phyloP scores from a whole-genome alignment of 2,113 vertebrate genomes.

The Neodontobutis hainanensis region DNA sequence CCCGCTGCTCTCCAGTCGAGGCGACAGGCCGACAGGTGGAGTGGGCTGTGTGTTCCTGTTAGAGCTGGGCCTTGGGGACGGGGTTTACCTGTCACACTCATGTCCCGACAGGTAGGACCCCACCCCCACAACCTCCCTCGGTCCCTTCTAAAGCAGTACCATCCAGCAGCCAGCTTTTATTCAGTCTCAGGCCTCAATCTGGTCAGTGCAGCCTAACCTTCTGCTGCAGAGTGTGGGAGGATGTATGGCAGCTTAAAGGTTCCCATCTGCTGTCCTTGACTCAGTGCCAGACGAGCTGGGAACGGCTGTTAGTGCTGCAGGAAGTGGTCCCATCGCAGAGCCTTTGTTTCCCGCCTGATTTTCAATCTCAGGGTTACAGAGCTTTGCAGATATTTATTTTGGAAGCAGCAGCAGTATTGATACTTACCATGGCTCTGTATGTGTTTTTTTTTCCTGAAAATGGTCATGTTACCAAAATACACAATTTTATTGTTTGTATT shows the following conservation, averaged over 20 bases:
- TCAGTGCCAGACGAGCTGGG: slow-evolving; percentile 61
- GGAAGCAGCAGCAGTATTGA: slow-evolving; percentile 22
- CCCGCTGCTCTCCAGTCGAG: slow-evolving; percentile 65
- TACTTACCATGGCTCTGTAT: neutral
- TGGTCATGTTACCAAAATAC: neutral
- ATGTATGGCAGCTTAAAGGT: slow-evolving; percentile 64
- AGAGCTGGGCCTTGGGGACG: slow-evolving; percentile 70
- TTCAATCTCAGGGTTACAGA: slow-evolving; percentile 25
- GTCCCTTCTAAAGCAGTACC: slow-evolving; percentile 23
- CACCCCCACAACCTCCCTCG: slow-evolving; percentile 21
- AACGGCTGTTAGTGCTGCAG: slow-evolving; percentile 38
- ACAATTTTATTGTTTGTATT: neutral
- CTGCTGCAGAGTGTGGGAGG: slow-evolving; percentile 36
- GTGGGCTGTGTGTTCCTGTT: slow-evolving; percentile 47
- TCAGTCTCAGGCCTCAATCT: slow-evolving; percentile 52
- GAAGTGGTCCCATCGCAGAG: slow-evolving; percentile 37
- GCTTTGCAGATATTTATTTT: slow-evolving; percentile 31
- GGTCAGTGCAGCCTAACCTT: slow-evolving; percentile 42
- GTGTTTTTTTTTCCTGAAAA: neutral
- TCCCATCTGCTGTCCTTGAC: slow-evolving; percentile 77
- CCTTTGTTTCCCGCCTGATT: slow-evolving; percentile 32
- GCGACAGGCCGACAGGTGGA: slow-evolving; percentile 70
- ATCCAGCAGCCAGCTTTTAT: slow-evolving; percentile 42
- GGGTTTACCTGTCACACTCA: slow-evolving; percentile 76
- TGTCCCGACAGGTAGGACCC: slow-evolving; percentile 75